Base-by-base conservation (phyloP, 2,797 vertebrate species). In the Ficedula albicollis region DNA sequence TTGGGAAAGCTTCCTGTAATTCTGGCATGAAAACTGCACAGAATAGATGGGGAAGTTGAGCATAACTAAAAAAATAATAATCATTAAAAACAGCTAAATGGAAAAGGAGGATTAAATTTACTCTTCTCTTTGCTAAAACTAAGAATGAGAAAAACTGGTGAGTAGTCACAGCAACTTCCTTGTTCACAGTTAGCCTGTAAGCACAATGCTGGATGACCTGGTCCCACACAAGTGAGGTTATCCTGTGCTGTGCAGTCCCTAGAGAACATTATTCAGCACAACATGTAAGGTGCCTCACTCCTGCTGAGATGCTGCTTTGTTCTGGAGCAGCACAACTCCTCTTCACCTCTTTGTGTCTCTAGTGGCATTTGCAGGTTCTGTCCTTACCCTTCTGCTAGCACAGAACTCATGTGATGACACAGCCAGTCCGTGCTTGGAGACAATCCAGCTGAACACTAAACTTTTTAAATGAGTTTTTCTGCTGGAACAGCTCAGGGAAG, bases 1-100 rank as follows among this genome's bases (percentile, higher is more conserved):
- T 15, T 92, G 60, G 60, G 62, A 93, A 94, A 96, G 73, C 87
- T 93, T 89, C 86, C 66, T 92, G 73, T 74, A 81, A 54, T 63
- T 84, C 70, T 80, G 68, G 60, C 54, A 20, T 77, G 84, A 58
- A 94, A 94, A 59, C n/a, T 55, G 11, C 46, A 44, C 23, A 34
- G 63, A 60, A 70, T 19, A 80, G 38, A 80, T n/a, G 36, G 29
- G 44, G 79, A 93, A 89, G 49, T 60, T 84, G 48, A 91, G 27
- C 46, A 30, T 44, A 84, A 77, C 39, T 72, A 14, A 75, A 62
- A 69, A 84, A 82, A 83, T 25, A 58, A 54, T 14, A 41, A 56
- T 72, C 44, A 75, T 46, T 46, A 6, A 10, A 27, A 67, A 55
- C 73, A 34, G 30, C 14, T 34, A 59, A 64, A 46, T 23, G 52